Percentiles rank a stretch among this genome's conserved stretches.
Conservation (phyloP, 2,797 vertebrate genomes). For the Mormyrops boulengeri region DNA sequence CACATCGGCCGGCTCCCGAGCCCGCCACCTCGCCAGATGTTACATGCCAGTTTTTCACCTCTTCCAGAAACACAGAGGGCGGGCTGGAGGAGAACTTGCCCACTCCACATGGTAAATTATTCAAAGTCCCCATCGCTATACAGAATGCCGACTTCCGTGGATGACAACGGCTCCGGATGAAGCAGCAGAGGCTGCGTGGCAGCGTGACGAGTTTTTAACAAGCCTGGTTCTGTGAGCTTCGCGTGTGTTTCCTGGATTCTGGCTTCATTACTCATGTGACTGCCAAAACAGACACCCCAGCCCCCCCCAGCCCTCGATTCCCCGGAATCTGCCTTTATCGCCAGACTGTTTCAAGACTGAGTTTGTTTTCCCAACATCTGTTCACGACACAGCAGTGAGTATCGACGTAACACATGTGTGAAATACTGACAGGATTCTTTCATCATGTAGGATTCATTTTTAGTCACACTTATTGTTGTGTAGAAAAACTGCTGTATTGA, state of each 20-base stretch:
- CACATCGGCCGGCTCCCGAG: background rate
- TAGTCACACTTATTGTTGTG: background rate
- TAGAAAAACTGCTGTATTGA: background rate
- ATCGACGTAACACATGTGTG: slow-evolving; percentile 46
- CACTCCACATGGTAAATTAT: slow-evolving; percentile 19
- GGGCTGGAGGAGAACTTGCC: slow-evolving; percentile 9
- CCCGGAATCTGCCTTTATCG: slow-evolving; percentile 49
- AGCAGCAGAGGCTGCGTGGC: slow-evolving; percentile 36
- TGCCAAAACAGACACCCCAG: background rate
- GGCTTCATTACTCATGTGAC: slow-evolving; percentile 4
- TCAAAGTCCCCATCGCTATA: slow-evolving; percentile 25
- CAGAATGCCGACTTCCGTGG: slow-evolving; percentile 41
- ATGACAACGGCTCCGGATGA: slow-evolving; percentile 35
- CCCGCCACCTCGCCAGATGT: background rate
- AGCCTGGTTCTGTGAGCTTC: background rate
- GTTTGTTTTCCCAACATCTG: slow-evolving; percentile 47
- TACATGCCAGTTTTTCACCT: background rate
- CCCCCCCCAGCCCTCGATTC: background rate
- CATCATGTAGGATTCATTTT: slow-evolving; percentile 38
- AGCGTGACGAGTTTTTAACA: slow-evolving; percentile 39
- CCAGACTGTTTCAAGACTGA: background rate
- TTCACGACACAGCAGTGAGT: slow-evolving; percentile 34
- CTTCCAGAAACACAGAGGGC: background rate
- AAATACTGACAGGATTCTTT: slow-evolving; percentile 36
- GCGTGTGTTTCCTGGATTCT: background rate